Percentiles rank a stretch among this genome's conserved stretches.
Conservation (phyloP, 2,797 vertebrate species). For the Anomalospiza imberbis region DNA sequence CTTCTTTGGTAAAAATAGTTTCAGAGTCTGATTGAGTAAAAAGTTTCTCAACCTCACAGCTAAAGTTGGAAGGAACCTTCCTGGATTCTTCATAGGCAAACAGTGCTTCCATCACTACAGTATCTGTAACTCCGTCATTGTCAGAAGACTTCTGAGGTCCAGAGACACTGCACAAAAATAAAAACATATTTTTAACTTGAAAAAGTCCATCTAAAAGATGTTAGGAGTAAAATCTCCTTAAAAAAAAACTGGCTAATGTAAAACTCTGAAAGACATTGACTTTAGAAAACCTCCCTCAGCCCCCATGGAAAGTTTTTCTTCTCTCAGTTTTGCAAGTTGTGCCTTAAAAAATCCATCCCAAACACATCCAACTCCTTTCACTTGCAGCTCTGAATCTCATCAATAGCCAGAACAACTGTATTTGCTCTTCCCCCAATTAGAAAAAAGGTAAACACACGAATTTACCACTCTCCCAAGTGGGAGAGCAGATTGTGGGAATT, state of each 20-base stretch:
- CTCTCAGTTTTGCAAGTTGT: background rate
- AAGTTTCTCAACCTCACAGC: slow-evolving; percentile 24
- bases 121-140: background rate
- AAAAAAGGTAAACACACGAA: background rate
- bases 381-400: background rate
- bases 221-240: background rate
- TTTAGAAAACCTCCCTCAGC: background rate
- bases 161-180: slow-evolving; percentile 49
- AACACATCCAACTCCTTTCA: background rate
- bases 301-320: background rate
- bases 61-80: background rate
- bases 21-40: background rate
- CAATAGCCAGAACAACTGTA: background rate
- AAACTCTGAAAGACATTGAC: background rate
- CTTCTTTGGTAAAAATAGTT: slow-evolving; percentile 63
- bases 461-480: background rate
- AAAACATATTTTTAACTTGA: background rate
- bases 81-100: slow-evolving; percentile 30
- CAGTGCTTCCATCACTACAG: background rate
- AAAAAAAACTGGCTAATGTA: background rate
- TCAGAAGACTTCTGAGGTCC: slow-evolving; percentile 26
- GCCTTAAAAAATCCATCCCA: background rate
- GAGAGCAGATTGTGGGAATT: background rate
- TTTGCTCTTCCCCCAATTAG: background rate
- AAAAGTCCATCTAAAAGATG: background rate